Conservation (phyloP, 2,113 vertebrate species). For the Poecilia latipinna region DNA sequence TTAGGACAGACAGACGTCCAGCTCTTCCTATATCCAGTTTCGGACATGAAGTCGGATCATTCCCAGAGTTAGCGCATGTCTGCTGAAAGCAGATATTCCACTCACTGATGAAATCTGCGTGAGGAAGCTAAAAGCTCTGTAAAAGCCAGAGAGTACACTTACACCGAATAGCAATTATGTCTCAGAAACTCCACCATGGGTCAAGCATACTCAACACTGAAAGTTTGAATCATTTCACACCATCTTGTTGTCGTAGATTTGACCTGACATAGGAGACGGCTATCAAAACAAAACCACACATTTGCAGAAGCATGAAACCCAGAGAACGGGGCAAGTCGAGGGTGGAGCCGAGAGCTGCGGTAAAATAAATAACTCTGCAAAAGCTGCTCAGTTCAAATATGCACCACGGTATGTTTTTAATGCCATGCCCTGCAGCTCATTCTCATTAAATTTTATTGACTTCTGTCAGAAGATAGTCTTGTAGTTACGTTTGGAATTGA, state of each 20-base stretch:
- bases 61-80: not conserved
- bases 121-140: not conserved
- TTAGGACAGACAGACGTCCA: constrained; percentile 24
- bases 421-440: not conserved
- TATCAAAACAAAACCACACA: constrained; percentile 2
- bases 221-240: not conserved
- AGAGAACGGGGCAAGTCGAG: not conserved
- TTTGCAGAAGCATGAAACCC: not conserved
- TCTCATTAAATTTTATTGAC: not conserved
- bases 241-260: not conserved
- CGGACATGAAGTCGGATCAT: constrained; percentile 12
- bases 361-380: not conserved
- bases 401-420: not conserved
- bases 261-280: not conserved
- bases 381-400: not conserved
- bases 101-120: not conserved
- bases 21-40: constrained; percentile 22
- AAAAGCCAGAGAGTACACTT: not conserved
- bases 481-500: not conserved
- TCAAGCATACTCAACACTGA: not conserved
- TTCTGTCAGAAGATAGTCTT: constrained; percentile 5
- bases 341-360: not conserved
- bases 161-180: not conserved
- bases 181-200: not conserved
- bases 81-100: not conserved